phyloP scores from a whole-genome alignment of 2,888 invertebrate species.

The Macrophya annulata region DNA sequence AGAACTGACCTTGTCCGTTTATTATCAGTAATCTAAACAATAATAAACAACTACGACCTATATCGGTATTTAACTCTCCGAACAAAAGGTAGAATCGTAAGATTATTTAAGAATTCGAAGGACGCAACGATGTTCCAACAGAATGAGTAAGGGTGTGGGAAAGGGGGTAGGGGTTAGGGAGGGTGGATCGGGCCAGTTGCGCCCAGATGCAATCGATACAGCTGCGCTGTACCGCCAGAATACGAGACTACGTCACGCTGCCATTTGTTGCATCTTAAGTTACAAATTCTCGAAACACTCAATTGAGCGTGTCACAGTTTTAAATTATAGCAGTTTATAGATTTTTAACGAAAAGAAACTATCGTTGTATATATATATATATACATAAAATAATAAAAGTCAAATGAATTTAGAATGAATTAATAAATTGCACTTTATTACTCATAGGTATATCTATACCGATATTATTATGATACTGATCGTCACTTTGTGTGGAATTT shows the following conservation, averaged over 20 bases:
- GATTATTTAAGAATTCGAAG: background rate
- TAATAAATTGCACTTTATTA: background rate
- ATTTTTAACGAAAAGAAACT: background rate
- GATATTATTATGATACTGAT: background rate
- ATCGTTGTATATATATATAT: background rate
- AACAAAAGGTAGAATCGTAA: background rate
- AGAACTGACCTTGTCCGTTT: background rate
- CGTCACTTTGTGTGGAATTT: background rate
- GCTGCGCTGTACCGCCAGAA: constrained; percentile 64
- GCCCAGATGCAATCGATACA: constrained; percentile 72
- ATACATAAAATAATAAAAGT: background rate
- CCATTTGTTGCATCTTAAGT: constrained; percentile 54
- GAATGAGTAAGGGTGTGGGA: background rate
- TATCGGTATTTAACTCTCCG: background rate
- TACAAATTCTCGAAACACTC: background rate
- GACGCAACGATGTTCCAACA: background rate
- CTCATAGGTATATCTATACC: background rate
- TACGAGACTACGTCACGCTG: constrained; percentile 57
- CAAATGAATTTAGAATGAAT: background rate
- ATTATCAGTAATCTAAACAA: background rate
- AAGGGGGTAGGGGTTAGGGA: background rate
- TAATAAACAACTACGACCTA: background rate
- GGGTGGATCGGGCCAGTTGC: constrained; percentile 57
- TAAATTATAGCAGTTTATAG: background rate
- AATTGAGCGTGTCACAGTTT: background rate